These are phyloP conservation scores for Neotragus moschatus DNA, from an alignment of 2,113 vertebrate genomes.

Conservation along the genomic window DNA sequence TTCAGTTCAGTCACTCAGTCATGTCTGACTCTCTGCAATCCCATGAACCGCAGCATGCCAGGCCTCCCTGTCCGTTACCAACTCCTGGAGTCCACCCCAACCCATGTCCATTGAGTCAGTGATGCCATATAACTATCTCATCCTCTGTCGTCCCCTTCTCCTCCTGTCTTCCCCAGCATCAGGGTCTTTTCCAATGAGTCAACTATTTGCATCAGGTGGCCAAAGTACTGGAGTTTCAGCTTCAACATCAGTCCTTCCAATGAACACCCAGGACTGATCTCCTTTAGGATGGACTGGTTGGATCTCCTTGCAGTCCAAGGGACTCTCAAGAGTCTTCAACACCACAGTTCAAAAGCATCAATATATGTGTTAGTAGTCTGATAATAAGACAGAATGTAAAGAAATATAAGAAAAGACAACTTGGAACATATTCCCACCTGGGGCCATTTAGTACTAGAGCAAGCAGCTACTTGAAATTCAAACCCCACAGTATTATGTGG, in stretches of 20 bases:
- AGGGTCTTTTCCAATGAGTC: background rate
- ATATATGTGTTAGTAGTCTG: background rate
- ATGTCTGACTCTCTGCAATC: background rate
- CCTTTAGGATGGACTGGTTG: background rate
- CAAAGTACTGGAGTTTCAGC: background rate
- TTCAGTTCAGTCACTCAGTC: background rate
- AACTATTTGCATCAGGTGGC: background rate
- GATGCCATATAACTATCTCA: background rate
- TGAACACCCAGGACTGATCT: background rate
- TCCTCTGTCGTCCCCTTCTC: background rate
- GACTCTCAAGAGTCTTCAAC: background rate
- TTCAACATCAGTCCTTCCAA: background rate
- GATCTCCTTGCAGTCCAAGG: background rate
- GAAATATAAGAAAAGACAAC: background rate
- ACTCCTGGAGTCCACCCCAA: fast-evolving
- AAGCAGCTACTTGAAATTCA: background rate
- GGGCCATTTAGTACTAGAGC: background rate
- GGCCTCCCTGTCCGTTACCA: background rate
- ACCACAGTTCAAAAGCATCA: background rate
- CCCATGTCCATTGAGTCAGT: background rate
- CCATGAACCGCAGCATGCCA: background rate
- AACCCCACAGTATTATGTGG: background rate
- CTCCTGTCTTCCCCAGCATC: background rate
- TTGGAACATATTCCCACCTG: background rate
- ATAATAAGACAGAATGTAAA: background rate